phyloP scores from a whole-genome alignment of 1,140 invertebrate genomes.

The Mactra quadrangularis region DNA sequence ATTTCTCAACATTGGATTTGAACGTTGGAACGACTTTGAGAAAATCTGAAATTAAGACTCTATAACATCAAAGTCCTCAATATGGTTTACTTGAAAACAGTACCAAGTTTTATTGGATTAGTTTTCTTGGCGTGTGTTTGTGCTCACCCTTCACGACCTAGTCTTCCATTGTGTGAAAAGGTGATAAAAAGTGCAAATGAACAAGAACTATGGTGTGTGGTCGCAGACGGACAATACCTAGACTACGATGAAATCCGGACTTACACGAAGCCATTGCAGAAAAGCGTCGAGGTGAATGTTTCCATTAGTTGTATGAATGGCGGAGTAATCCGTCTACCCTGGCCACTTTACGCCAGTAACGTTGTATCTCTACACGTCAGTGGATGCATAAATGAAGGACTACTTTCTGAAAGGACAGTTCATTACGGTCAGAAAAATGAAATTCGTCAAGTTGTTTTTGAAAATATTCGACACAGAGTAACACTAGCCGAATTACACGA shows the following conservation, averaged over 20 bases:
- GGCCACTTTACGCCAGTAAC: constrained; percentile 44
- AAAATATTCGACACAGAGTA: constrained; percentile 7
- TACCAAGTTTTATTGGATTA: background rate
- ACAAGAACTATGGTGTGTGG: constrained; percentile 6
- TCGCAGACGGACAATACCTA: constrained; percentile 10
- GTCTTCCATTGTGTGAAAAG: constrained; percentile 12
- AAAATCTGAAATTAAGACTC: no score
- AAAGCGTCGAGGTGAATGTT: constrained; percentile 28
- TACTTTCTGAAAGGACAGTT: constrained; percentile 17
- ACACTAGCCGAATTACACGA: constrained; percentile 1
- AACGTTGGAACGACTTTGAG: no score
- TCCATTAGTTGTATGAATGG: constrained; percentile 37
- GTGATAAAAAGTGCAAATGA: constrained; percentile 6
- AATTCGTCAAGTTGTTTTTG: constrained; percentile 6
- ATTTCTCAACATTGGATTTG: background rate
- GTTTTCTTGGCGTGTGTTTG: background rate
- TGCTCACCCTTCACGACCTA: constrained; percentile 30
- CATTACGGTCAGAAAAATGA: background rate
- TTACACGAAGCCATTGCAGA: background rate
- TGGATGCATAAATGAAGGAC: constrained; percentile 39
- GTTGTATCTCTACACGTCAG: constrained; percentile 21
- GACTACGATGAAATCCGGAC: constrained; percentile 38
- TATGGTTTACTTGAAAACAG: background rate
- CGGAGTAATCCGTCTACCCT: constrained; percentile 37
- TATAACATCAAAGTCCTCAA: no score